phyloP scores from a whole-genome alignment of 2,797 vertebrate species.

The Xenopus petersii region DNA sequence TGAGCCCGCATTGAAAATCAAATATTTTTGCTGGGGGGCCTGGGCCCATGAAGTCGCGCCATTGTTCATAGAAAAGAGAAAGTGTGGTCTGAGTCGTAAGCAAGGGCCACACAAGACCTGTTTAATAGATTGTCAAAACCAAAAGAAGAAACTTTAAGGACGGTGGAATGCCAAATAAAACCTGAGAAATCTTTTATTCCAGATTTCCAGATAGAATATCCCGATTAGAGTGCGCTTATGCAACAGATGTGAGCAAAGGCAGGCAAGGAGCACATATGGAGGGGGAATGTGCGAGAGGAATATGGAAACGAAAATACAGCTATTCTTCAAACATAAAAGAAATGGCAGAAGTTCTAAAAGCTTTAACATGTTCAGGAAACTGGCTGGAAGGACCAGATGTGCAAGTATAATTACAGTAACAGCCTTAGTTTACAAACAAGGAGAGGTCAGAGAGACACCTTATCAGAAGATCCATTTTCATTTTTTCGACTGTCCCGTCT shows the following conservation, averaged over 20 bases:
- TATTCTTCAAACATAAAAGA: slow-evolving; percentile 5
- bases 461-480: background rate
- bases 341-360: background rate
- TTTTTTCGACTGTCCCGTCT: too few relatives aligned
- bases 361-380: slow-evolving; percentile 1
- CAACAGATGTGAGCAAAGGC: background rate
- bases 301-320: background rate
- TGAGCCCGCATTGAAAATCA: too few relatives aligned
- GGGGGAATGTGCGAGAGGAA: background rate
- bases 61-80: too few relatives aligned
- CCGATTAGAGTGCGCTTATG: background rate
- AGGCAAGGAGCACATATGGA: background rate
- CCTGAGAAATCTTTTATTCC: background rate
- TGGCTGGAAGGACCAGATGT: background rate
- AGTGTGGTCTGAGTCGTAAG: too few relatives aligned
- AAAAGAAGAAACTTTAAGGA: background rate
- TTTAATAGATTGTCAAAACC: background rate
- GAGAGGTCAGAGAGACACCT: background rate
- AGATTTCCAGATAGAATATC: background rate
- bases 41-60: too few relatives aligned
- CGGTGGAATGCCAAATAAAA: background rate
- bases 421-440: background rate
- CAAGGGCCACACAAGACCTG: background rate
- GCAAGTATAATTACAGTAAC: background rate
- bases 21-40: too few relatives aligned